These are phyloP conservation scores for Octomys mimax DNA, from an alignment of 2,797 vertebrate species.

Conservation along the genomic window DNA sequence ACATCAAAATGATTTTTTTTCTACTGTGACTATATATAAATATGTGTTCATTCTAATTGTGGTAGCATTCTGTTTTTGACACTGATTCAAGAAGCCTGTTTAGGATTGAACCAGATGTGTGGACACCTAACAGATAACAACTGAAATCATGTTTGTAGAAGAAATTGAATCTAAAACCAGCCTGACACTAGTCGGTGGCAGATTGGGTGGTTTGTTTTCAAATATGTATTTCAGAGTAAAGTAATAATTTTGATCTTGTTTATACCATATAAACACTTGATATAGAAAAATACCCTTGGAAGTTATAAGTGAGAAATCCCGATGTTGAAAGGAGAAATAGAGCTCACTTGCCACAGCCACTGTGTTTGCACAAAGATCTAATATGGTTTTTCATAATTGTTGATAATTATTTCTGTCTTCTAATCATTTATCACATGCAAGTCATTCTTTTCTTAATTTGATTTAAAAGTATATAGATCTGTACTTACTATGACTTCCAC, in stretches of 20 bases:
- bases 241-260: slow-evolving; percentile 61
- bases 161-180: slow-evolving; percentile 53
- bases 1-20: slow-evolving; percentile 89
- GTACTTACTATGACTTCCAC: slow-evolving; percentile 22
- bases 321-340: slow-evolving; percentile 57
- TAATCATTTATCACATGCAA: neutral
- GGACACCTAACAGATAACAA: slow-evolving; percentile 58
- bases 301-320: slow-evolving; percentile 56
- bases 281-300: neutral
- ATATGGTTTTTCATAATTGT: neutral
- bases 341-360: neutral
- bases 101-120: slow-evolving; percentile 51
- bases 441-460: slow-evolving; percentile 51
- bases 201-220: slow-evolving; percentile 40
- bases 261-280: neutral
- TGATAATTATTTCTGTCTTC: slow-evolving; percentile 21
- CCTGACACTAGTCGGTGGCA: neutral
- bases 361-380: slow-evolving; percentile 12
- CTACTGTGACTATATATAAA: slow-evolving; percentile 87
- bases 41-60: slow-evolving; percentile 80
- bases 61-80: slow-evolving; percentile 58
- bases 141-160: slow-evolving; percentile 54
- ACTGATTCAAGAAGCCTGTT: slow-evolving; percentile 56
- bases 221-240: slow-evolving; percentile 64
- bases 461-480: slow-evolving; percentile 46